Conservation (phyloP, 1,140 invertebrate genomes). For the Macrocentrus cingulum region DNA sequence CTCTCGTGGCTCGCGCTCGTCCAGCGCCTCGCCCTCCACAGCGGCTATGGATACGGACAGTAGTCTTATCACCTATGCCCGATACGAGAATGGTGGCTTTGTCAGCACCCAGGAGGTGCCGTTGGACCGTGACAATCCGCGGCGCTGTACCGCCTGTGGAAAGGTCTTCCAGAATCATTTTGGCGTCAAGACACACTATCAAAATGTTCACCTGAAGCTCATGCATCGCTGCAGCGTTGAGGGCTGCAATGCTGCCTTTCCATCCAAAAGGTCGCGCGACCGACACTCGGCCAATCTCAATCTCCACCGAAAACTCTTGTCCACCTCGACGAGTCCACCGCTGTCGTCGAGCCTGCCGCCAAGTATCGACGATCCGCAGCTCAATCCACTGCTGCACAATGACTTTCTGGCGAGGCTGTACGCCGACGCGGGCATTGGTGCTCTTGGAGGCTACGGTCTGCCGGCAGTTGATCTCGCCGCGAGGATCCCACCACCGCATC, state of each 20-base stretch:
- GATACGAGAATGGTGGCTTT: constrained; percentile 74
- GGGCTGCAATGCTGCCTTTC: constrained; percentile 94
- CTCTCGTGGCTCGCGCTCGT: constrained; percentile 57
- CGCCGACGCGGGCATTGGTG: constrained; percentile 64
- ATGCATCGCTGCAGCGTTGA: constrained; percentile 96
- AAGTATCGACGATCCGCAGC: constrained; percentile 42
- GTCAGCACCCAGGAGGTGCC: constrained; percentile 78
- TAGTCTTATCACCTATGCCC: constrained; percentile 62
- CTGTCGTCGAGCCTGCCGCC: constrained; percentile 59
- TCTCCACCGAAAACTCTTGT: constrained; percentile 84
- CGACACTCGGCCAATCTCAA: constrained; percentile 91
- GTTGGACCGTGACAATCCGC: constrained; percentile 78
- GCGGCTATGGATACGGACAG: constrained; percentile 58
- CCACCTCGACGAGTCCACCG: constrained; percentile 67
- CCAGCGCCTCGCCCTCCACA: constrained; percentile 59
- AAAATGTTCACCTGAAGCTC: constrained; percentile 92
- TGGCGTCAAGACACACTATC: constrained; percentile 93
- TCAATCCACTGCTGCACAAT: constrained; percentile 63
- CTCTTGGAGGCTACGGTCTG: constrained; percentile 44
- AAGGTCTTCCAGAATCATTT: constrained; percentile 95
- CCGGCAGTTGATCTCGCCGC: constrained; percentile 46
- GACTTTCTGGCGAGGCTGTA: constrained; percentile 83
- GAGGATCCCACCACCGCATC: constrained; percentile 49
- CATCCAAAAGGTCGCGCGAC: constrained; percentile 91
- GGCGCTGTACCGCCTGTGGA: constrained; percentile 87